Evolutionary conservation across 1,140 invertebrate genomes (phyloP).

Genomic region (Trachymyrmex septentrionalis): DNA sequence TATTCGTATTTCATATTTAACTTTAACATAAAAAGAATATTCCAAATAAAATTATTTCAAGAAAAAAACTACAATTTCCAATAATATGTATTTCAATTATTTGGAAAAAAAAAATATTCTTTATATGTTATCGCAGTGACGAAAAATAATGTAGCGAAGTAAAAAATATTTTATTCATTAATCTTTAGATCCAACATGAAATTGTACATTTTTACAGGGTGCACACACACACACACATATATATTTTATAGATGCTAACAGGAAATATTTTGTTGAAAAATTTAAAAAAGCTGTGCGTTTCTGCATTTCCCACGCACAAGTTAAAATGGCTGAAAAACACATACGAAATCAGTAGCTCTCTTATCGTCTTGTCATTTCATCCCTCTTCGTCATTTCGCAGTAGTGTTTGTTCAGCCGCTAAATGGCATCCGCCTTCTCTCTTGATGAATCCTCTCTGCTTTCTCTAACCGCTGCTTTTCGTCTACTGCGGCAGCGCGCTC

Average conservation of each 20-base stretch:
- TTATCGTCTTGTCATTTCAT: slow-evolving; percentile 52
- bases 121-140: background rate
- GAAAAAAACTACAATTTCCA: background rate
- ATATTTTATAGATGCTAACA: background rate
- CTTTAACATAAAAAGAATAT: background rate
- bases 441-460: slow-evolving; percentile 53
- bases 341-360: slow-evolving; percentile 46
- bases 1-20: background rate
- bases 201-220: slow-evolving; percentile 13
- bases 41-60: background rate
- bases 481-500: background rate
- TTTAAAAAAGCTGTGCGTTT: background rate
- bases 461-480: slow-evolving; percentile 28
- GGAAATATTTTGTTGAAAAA: slow-evolving; percentile 13
- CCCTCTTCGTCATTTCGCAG: slow-evolving; percentile 58
- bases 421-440: slow-evolving; percentile 51
- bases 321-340: slow-evolving; percentile 18
- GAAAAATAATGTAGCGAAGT: background rate
- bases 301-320: background rate
- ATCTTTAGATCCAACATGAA: slow-evolving; percentile 23
- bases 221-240: background rate
- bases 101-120: background rate
- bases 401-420: slow-evolving; percentile 52
- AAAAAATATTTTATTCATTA: slow-evolving; percentile 6
- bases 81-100: background rate